A percentile compares a stretch with the other conserved stretches of the same genome.
These are phyloP conservation scores for Pristis pectinata DNA, from an alignment of 2,797 vertebrate species.

Conservation along the genomic window DNA sequence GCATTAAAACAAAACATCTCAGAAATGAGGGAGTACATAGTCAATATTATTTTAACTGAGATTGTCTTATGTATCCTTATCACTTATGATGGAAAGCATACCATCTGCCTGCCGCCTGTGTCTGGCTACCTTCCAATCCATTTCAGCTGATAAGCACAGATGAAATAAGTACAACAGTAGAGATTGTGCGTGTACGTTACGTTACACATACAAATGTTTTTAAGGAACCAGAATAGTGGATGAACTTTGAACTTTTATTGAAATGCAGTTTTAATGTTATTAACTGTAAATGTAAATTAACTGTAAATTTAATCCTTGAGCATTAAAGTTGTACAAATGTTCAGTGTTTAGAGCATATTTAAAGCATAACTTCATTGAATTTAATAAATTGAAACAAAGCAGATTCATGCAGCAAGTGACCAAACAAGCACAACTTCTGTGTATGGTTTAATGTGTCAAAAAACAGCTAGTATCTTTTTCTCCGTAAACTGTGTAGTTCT, in stretches of 20 bases:
- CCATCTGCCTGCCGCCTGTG: conserved; percentile 20
- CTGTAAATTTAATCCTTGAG: neutral
- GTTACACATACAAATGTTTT: neutral
- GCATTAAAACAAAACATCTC: conserved; percentile 19
- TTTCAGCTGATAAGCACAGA: conserved; percentile 22
- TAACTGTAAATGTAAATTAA: neutral
- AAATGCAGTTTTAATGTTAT: neutral
- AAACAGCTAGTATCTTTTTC: neutral
- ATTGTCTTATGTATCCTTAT: neutral
- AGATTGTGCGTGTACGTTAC: neutral
- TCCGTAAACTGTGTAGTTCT: neutral
- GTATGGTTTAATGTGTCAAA: neutral
- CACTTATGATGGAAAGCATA: conserved; percentile 31
- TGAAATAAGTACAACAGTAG: neutral
- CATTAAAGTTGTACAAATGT: neutral
- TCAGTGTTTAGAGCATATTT: neutral
- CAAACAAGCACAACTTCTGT: neutral
- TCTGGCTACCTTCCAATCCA: conserved; percentile 23
- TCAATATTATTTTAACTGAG: conserved; percentile 21
- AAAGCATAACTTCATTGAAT: neutral
- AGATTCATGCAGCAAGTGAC: no score
- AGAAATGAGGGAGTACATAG: conserved; percentile 16
- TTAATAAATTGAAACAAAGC: neutral
- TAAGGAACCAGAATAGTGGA: neutral
- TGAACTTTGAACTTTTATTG: neutral